These are phyloP conservation scores for Neopipo cinnamomea DNA, from an alignment of 2,113 vertebrate species.

Conservation along the genomic window DNA sequence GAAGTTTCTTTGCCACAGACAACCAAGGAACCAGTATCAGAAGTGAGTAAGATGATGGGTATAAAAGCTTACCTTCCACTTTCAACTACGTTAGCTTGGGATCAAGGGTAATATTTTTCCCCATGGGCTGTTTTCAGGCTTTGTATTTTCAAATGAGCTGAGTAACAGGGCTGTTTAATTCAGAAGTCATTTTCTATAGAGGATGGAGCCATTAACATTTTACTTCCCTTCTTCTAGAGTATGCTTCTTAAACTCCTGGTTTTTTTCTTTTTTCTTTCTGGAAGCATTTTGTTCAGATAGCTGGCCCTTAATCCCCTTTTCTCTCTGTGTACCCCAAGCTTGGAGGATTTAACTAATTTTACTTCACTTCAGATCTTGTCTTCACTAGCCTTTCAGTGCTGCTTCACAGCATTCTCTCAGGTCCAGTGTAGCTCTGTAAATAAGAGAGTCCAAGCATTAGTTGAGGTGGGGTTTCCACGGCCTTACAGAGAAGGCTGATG, in stretches of 20 bases:
- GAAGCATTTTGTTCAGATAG: background rate
- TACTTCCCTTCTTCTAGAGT: background rate
- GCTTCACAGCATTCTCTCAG: background rate
- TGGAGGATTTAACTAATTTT: background rate
- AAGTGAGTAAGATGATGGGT: constrained; percentile 19
- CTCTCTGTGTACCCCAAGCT: background rate
- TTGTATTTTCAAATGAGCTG: background rate
- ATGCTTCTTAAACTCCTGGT: background rate
- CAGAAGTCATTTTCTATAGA: background rate
- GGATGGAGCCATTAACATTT: background rate
- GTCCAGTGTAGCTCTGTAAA: background rate
- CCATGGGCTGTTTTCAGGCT: background rate
- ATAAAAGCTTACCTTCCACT: background rate
- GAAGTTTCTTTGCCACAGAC: background rate
- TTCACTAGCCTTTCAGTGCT: background rate
- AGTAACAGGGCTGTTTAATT: background rate
- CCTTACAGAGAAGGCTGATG: background rate
- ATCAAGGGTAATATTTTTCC: background rate
- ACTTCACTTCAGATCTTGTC: background rate
- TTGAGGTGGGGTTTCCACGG: background rate
- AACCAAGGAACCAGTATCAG: background rate
- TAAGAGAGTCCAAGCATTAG: background rate
- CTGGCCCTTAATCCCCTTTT: background rate
- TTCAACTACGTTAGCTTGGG: background rate
- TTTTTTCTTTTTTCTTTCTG: background rate